These are phyloP conservation scores for Lycaon pictus DNA, from an alignment of 2,113 vertebrate species.

Conservation along the genomic window DNA sequence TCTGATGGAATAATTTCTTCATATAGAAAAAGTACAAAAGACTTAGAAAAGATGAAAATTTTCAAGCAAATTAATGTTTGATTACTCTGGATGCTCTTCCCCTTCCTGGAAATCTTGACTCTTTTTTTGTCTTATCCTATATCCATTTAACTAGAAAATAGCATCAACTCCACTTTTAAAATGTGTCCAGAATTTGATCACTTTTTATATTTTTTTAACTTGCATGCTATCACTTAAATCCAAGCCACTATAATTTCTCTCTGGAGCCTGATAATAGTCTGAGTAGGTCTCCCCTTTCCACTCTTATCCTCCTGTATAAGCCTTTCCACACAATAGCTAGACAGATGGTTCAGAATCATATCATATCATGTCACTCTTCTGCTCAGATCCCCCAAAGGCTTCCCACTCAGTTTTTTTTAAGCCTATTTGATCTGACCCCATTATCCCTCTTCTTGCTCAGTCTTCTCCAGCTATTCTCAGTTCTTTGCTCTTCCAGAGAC, in stretches of 20 bases:
- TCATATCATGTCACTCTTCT: neutral
- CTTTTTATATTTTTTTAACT: neutral
- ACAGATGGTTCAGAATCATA: neutral
- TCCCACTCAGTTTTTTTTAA: neutral
- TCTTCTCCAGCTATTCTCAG: neutral
- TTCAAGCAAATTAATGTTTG: neutral
- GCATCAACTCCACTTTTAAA: neutral
- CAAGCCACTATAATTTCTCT: neutral
- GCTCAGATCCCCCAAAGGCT: neutral
- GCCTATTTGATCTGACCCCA: too few relatives aligned
- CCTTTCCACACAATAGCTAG: neutral
- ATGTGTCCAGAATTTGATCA: neutral
- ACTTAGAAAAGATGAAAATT: neutral
- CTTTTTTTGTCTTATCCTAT: neutral
- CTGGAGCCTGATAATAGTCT: neutral
- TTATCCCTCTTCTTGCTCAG: neutral
- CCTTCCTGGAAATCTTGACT: neutral
- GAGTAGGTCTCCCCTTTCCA: neutral
- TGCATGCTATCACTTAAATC: neutral
- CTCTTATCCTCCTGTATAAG: rapidly evolving
- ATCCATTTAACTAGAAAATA: neutral
- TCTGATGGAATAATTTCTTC: neutral
- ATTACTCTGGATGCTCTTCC: neutral
- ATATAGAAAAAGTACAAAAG: neutral
- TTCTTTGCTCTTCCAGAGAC: neutral